Conservation (phyloP, 1,140 invertebrate species). For the Leptestheria dahalacensis region DNA sequence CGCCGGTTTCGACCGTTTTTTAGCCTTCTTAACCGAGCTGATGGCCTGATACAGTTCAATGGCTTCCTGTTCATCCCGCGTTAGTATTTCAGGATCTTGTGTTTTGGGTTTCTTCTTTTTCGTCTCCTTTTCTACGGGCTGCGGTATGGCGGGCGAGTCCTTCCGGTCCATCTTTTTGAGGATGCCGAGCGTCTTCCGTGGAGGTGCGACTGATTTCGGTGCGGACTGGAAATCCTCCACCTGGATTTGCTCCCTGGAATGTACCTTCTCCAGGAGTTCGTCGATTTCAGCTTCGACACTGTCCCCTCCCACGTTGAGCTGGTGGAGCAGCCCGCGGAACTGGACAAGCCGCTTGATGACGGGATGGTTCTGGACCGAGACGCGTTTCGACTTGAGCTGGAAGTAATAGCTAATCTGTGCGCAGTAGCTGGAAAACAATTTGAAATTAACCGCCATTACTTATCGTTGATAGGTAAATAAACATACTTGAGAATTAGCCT, state of each 20-base stretch:
- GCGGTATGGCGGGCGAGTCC: conserved; percentile 17
- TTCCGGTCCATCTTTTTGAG: conserved; percentile 3
- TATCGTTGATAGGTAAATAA: conserved; percentile 13
- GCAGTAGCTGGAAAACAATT: conserved; percentile 47
- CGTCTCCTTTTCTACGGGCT: conserved; percentile 19
- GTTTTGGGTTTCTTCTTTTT: conserved; percentile 25
- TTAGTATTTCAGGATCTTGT: conserved; percentile 23
- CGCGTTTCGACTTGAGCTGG: conserved; percentile 55
- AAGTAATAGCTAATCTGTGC: conserved; percentile 75
- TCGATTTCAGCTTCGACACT: conserved; percentile 45
- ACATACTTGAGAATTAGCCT: conserved; percentile 50
- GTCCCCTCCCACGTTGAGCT: conserved; percentile 49
- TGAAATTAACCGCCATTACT: conserved; percentile 18
- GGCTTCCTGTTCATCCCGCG: conserved; percentile 24
- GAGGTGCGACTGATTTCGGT: background rate
- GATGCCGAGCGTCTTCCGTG: conserved; percentile 5
- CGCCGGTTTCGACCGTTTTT: conserved; percentile 23
- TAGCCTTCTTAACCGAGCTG: conserved; percentile 21
- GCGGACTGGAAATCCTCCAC: conserved; percentile 8
- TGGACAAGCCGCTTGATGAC: conserved; percentile 66
- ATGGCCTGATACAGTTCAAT: conserved; percentile 24
- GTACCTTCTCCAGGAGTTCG: conserved; percentile 31
- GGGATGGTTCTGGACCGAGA: conserved; percentile 59
- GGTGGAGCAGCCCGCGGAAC: conserved; percentile 54
- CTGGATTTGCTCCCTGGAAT: conserved; percentile 9